phyloP scores from a whole-genome alignment of 2,888 invertebrate genomes.

The Dicycla oo region DNA sequence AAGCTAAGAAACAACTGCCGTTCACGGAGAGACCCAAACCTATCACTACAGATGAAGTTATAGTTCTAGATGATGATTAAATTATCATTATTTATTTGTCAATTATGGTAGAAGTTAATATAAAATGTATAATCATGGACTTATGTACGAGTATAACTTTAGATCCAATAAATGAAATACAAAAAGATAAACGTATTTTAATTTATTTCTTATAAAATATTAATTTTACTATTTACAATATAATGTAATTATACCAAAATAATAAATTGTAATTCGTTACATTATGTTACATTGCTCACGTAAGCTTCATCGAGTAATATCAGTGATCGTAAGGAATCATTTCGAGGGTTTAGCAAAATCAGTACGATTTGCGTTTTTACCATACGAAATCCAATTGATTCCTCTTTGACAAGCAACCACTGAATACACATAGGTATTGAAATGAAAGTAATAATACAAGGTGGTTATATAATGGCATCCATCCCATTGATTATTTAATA shows the following conservation, averaged over 20 bases:
- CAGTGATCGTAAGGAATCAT: conserved; percentile 17
- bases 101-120: conserved; percentile 14
- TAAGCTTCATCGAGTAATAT: conserved; percentile 36
- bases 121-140: conserved; percentile 22
- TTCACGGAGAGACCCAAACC: conserved; percentile 80
- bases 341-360: conserved; percentile 22
- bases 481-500: not conserved
- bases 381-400: conserved; percentile 21
- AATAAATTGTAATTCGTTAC: conserved; percentile 24
- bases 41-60: conserved; percentile 83
- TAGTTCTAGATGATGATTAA: conserved; percentile 87
- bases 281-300: conserved; percentile 44
- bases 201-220: conserved; percentile 71
- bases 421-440: not conserved
- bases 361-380: conserved; percentile 1
- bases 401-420: conserved; percentile 3
- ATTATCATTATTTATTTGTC: conserved; percentile 41
- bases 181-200: conserved; percentile 52
- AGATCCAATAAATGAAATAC: conserved; percentile 57
- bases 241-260: conserved; percentile 43
- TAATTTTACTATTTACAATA: conserved; percentile 66
- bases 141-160: conserved; percentile 23
- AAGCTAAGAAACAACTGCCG: conserved; percentile 79
- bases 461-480: not conserved
- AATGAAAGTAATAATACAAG: not conserved